Evolutionary conservation across 1,140 invertebrate genomes (phyloP), one percentile per base, ranked within the genome.

Genomic region (Oedothorax gibbosus): DNA sequence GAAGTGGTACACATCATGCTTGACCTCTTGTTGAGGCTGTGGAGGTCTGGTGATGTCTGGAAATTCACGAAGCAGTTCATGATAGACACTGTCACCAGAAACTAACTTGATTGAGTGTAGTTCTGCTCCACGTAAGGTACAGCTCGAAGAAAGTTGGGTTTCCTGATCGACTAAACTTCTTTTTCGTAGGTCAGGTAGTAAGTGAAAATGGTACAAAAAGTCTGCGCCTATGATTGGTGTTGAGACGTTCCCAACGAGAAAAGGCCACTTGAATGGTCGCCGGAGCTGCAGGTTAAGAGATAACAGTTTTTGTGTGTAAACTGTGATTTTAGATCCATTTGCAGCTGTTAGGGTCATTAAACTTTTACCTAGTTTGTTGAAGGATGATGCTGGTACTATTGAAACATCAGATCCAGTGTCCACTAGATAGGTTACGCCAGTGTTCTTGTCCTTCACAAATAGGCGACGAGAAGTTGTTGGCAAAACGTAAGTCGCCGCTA

Each of bases 141-240:
- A 76, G 14, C 54, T 60, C 76, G 53, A 49, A 57, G 15, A 77
- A 62, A 49, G n/a, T n/a, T 5, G 2, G 5, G 10, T 76, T 62
- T 86, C n/a, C n/a, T n/a, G n/a, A n/a, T n/a, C 86, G 15, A 35
- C 8, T 35, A 86, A 65, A 11, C 62, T 12, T n/a, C n/a, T n/a
- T 14, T 56, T 50, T 12, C 18, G 7, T 7, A 86, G 11, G 65
- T 86, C 53, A 10, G 84, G 72, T 8, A 21, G 14, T 11, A 86
- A 21, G 56, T 86, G 50, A 78, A 86, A 86, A 50, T 80, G 21
- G 50, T 62, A 51, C 12, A 87, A 51, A 64, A 86, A 85, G 72
- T 87, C 86, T 10, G 85, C 86, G 50, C 86, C 75, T 2, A 86
- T 79, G 5, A 86, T 87, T 4, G 62, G 56, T 11, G 10, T 54